Conservation (phyloP, 2,888 invertebrate genomes). For the Poecilus cupreus region DNA sequence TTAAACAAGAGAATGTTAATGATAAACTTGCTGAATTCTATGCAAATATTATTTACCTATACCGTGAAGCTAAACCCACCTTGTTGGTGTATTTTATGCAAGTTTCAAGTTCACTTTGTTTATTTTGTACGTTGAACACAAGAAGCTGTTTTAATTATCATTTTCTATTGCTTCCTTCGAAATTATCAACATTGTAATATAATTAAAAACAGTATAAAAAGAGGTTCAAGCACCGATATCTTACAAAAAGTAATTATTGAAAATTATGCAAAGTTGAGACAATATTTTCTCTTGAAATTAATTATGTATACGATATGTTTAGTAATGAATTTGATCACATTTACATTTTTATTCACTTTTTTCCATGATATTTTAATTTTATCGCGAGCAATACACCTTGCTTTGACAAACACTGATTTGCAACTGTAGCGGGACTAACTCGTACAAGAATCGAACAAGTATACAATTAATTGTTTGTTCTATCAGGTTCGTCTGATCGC, state of each 20-base stretch:
- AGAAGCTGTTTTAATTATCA: neutral
- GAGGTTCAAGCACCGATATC: no score
- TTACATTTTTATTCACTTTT: conserved; percentile 14
- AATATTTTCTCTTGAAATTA: conserved; percentile 10
- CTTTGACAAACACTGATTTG: no score
- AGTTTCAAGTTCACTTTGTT: no score
- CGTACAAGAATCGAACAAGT: no score
- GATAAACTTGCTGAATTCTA: no score
- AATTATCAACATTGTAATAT: neutral
- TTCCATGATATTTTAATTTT: neutral
- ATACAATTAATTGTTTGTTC: no score
- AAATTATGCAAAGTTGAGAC: neutral
- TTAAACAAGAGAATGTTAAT: no score
- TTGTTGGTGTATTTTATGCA: neutral
- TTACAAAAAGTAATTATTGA: conserved; percentile 4
- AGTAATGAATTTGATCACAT: neutral
- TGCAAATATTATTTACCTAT: no score
- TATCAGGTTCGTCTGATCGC: no score
- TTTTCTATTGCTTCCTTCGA: neutral
- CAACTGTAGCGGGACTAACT: no score
- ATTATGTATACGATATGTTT: neutral
- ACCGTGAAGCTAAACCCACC: no score
- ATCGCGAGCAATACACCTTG: neutral
- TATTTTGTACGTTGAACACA: neutral
- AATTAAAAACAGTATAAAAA: neutral